Evolutionary conservation across 2,797 vertebrate genomes (phyloP), one percentile per base, ranked within the genome.

Genomic region (Myripristis murdjan): DNA sequence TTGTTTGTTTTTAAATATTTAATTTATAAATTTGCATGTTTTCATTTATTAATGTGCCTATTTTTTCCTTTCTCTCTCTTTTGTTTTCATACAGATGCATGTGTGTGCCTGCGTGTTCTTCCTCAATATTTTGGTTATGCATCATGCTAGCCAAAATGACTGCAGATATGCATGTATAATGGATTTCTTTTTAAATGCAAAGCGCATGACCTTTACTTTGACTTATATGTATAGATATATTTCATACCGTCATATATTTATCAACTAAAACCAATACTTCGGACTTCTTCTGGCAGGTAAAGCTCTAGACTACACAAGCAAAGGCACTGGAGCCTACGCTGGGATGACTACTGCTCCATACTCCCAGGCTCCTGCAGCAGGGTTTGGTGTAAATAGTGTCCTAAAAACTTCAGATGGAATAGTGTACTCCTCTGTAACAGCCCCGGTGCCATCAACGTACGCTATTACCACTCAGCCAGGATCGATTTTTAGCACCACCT

Each of bases 391-490:
- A 86, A 96, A 95, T 85, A 97, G 92, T 94, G 94, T 95, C 82
- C 92, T 98, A 81, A 96, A 95, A 91, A 96, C 96, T 60, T 96
- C 97, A 73, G 95, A 98, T 91, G 97, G 97, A 89, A 95, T 99
- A 88, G 97, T 99, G 75, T 98, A 98, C 91, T 98, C 97, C 63
- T 98, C 97, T 37, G 95, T 99, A 86, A 92, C 95, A 16, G 96
- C 96, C 86, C 97, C 97, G 53, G 83, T 97, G 73, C 97, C 96
- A 82, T 97, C 98, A 22, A 96, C 96, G 0, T 97, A 96, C 95
- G 96, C 97, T 68, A 97, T 99, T 85, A 99, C 98, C 72, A 99
- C 97, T 75, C 98, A 99, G 55, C 98, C 98, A 0, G 97, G 97
- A 78, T 99, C 98, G 53, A 94, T 99, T 91, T 98, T 99, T 87